Percentiles rank a stretch among this genome's conserved stretches.
These are phyloP conservation scores for Automeris io DNA, from an alignment of 2,888 invertebrate species.

Conservation along the genomic window DNA sequence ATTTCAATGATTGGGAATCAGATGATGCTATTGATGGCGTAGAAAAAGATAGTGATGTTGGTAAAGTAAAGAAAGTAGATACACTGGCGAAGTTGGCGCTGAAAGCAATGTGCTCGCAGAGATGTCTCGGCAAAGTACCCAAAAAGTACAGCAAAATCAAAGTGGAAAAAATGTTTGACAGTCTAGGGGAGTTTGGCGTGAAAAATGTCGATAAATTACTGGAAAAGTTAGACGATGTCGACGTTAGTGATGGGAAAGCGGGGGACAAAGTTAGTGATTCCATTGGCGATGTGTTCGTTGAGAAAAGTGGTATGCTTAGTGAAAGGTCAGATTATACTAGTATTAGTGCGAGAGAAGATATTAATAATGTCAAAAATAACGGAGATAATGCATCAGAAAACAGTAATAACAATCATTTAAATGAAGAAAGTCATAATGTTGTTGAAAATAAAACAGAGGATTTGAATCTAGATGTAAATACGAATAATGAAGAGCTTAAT, in stretches of 20 bases:
- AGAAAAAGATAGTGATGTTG: constrained; percentile 4
- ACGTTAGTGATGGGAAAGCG: constrained; percentile 17
- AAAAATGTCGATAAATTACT: constrained; percentile 21
- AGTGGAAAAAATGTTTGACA: constrained; percentile 18
- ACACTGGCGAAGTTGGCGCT: constrained; percentile 34
- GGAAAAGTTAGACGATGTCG: constrained; percentile 29
- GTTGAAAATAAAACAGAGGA: not conserved
- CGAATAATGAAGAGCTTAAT: not conserved
- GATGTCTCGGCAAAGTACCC: constrained; percentile 41
- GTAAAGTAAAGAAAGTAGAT: constrained; percentile 22
- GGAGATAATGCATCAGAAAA: constrained; percentile 4
- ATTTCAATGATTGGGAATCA: constrained; percentile 50
- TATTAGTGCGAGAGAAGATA: constrained; percentile 6
- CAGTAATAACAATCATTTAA: not conserved
- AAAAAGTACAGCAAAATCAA: constrained; percentile 34
- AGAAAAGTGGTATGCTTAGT: too few species aligned
- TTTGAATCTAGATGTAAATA: not conserved
- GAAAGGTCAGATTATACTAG: too few species aligned
- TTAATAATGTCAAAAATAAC: constrained; percentile 11
- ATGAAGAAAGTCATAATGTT: not conserved
- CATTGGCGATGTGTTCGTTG: not conserved
- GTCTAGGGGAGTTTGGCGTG: constrained; percentile 21
- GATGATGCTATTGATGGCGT: constrained; percentile 22
- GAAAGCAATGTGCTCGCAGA: constrained; percentile 46
- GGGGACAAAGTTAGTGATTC: constrained; percentile 4